Base-by-base conservation (phyloP, 2,888 invertebrate species). In the Uropetala carovei region DNA sequence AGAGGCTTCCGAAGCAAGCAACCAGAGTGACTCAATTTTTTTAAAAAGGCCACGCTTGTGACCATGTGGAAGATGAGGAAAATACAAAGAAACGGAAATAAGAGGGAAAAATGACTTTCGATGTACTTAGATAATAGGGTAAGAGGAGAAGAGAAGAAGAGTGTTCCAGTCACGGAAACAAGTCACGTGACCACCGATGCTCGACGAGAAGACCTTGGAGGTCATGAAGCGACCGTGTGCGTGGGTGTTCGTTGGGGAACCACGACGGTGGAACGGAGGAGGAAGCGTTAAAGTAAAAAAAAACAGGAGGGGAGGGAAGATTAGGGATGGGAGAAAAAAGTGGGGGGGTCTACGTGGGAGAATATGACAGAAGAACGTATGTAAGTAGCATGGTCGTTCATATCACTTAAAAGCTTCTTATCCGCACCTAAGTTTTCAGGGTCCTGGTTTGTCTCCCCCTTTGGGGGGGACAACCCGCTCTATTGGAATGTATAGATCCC, bases 91-190 rank as follows among this genome's bases (percentile, higher is more conserved):
- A 75, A 75, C 27, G 13, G 75, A 27, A 13, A 22, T 13, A 75
- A 75, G 75, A 75, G 27, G 75, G 22, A 75, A 75, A 22, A 75
- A 27, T 75, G 75, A 22, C 75, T 75, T 75, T 75, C 27, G 22
- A 3, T 27, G 14, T 22, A 13, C 11, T 27, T 9, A 11, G 75
- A 75, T 27, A 27, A 75, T 75, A 14, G 75, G 11, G 27, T 75
- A 27, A 75, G 75, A 27, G 75, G 22, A 75, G 27, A 75, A 75
- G 22, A 75, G n/a, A 22, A 75, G 75, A 75, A 75, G 27, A 75
- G 75, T 75, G 75, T 75, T 75, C 27, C 27, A n/a, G 75, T 75
- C 75, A 75, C 75, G 75, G 75, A 75, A 75, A 75, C 75, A 22
- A 75, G 27, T 27, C 75, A 75, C 75, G 75, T 22, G 75, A 75